Evolutionary conservation across 2,113 vertebrate species (phyloP).

Genomic region (Campylorhamphus procurvoides): DNA sequence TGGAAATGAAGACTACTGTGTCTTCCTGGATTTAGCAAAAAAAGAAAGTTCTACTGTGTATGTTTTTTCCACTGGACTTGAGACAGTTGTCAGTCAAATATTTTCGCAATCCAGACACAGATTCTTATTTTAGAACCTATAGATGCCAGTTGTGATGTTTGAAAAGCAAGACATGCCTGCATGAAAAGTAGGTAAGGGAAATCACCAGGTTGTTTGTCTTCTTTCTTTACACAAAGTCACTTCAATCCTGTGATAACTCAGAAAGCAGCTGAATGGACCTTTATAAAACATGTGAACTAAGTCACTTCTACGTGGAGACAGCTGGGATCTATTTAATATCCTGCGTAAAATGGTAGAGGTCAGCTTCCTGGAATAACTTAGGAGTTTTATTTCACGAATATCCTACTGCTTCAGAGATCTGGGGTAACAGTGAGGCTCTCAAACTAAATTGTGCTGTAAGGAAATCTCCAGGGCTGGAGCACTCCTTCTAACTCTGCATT

Average conservation of each 20-base stretch:
- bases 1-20: background rate
- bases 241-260: background rate
- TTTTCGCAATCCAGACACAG: background rate
- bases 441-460: fast-evolving
- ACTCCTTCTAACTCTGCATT: background rate
- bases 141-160: background rate
- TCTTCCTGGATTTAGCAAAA: background rate
- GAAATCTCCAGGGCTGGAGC: background rate
- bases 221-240: background rate
- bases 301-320: slow-evolving; percentile 58
- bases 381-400: slow-evolving; percentile 7
- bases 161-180: background rate
- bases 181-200: background rate
- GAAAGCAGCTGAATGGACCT: slow-evolving; percentile 5
- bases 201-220: background rate
- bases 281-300: slow-evolving; percentile 33
- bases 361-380: slow-evolving; percentile 54
- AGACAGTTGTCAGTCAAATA: background rate
- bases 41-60: background rate
- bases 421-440: background rate
- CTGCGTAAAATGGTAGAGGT: slow-evolving; percentile 54
- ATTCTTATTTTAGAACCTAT: background rate
- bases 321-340: slow-evolving; percentile 58
- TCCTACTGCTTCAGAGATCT: background rate
- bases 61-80: background rate